These are phyloP conservation scores for Lepus europaeus DNA, from an alignment of 2,113 vertebrate species.

Conservation along the genomic window DNA sequence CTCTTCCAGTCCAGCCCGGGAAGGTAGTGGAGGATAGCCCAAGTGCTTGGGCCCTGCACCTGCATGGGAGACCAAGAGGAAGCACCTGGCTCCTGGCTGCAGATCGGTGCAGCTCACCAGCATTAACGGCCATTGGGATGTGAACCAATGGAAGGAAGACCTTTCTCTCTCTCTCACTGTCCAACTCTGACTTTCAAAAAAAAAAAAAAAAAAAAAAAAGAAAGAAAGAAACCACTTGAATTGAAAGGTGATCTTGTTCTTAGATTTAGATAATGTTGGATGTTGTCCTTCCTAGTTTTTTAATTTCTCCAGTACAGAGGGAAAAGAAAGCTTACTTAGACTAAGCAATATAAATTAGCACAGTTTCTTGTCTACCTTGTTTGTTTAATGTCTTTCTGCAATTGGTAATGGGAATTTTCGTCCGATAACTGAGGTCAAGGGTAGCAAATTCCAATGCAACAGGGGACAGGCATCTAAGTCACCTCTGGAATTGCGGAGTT, in stretches of 20 bases:
- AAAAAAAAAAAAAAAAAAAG: too few relatives aligned
- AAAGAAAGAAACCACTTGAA: neutral
- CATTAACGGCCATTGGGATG: too few relatives aligned
- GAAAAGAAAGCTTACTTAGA: conserved; percentile 33
- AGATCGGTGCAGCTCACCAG: too few relatives aligned
- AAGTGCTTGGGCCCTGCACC: too few relatives aligned
- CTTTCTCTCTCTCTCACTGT: too few relatives aligned
- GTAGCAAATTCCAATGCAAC: neutral
- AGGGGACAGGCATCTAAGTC: neutral
- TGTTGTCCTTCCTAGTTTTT: neutral
- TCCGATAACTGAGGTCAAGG: neutral
- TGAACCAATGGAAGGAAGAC: too few relatives aligned
- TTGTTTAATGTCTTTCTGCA: neutral
- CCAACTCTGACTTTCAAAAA: too few relatives aligned
- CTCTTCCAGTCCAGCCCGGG: too few relatives aligned
- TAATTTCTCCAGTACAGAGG: neutral
- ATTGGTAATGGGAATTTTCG: neutral
- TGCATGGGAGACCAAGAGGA: too few relatives aligned
- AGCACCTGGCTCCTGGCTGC: too few relatives aligned
- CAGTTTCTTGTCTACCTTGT: neutral
- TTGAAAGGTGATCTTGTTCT: conserved; percentile 8
- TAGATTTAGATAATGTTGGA: neutral
- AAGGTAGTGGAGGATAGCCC: too few relatives aligned
- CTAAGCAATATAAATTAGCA: neutral
- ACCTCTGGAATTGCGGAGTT: neutral